Evolutionary conservation across 2,113 vertebrate genomes (phyloP).

Genomic region (Mobula hypostoma): DNA sequence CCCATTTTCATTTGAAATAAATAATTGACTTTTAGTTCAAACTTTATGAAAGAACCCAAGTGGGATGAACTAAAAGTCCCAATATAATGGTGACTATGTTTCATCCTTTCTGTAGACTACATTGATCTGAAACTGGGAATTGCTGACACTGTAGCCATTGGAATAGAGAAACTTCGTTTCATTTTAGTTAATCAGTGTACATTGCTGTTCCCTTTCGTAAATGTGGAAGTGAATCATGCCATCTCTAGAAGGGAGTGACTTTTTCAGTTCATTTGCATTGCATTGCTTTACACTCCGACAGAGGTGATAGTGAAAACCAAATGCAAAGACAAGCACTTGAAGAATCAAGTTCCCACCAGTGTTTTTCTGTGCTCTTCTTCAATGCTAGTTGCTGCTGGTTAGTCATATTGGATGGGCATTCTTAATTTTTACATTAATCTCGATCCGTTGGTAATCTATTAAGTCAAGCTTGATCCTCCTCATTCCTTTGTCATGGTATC

Average conservation of each 20-base stretch:
- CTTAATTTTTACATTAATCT: neutral
- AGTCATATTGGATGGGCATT: neutral
- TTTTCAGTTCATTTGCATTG: neutral
- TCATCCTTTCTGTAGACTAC: slow-evolving; percentile 29
- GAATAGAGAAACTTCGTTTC: slow-evolving; percentile 30
- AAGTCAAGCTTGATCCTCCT: neutral
- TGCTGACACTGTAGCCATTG: slow-evolving; percentile 19
- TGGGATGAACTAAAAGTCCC: neutral
- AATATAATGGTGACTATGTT: slow-evolving; percentile 19
- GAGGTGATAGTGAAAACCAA: neutral
- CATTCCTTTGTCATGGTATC: neutral
- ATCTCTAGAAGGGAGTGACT: neutral
- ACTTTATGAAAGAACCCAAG: neutral
- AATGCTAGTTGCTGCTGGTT: neutral
- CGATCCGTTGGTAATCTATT: neutral
- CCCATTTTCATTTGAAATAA: neutral
- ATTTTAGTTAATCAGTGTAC: slow-evolving; percentile 3
- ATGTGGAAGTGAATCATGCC: slow-evolving; percentile 1
- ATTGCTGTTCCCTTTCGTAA: slow-evolving; percentile 19
- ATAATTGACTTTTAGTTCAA: neutral
- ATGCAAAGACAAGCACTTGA: neutral
- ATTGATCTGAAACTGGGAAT: slow-evolving; percentile 19
- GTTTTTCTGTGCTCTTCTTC: neutral
- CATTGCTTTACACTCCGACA: neutral
- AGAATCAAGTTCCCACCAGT: neutral